Base-by-base conservation (phyloP, 2,797 vertebrate genomes). In the Liasis olivaceus region DNA sequence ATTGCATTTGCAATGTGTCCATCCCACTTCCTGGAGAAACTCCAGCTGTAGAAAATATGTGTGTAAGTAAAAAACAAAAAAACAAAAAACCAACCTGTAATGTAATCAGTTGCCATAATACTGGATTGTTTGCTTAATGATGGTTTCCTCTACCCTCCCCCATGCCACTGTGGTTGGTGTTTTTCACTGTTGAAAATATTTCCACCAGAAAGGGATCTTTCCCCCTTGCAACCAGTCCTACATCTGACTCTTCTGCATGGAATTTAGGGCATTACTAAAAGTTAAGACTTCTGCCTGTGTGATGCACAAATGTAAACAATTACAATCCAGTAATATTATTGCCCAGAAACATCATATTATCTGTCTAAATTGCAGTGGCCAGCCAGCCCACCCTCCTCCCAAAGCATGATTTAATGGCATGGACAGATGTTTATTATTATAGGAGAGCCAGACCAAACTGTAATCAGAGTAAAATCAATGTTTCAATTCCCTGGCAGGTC, bases 41-140 rank as follows among this genome's bases (percentile, higher is more conserved):
- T 42, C 87, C 92, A 92, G 60, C 72, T 89, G 88, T 89, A 51
- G 89, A 77, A 88, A 94, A 93, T 72, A 17, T 1, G 63, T 26
- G 12, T 42, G 17, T 54, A 93, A 91, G 4, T 47, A 85, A 56
- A 84, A 66, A 66, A 84, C 54, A 66, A 31, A 60, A 85, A 12
- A 47, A 72, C n/a, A n/a, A n/a, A n/a, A n/a, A n/a, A n/a, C n/a
- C n/a, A 51, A 91, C 14, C 64, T 89, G 94, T 95, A 93, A 94
- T 94, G 89, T 92, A 94, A 94, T 96, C 95, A 95, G 96, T 96
- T 97, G 95, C 97, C 96, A 96, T 96, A 96, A 97, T 95, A 96
- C 89, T 89, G 89, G 91, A 93, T 95, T 97, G 94, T 96, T 97
- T 97, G 89, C 92, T 96, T 96, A 94, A 96, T 92, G 28, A 88